Conservation (phyloP, 2,888 invertebrate species). For the Alitta virens region DNA sequence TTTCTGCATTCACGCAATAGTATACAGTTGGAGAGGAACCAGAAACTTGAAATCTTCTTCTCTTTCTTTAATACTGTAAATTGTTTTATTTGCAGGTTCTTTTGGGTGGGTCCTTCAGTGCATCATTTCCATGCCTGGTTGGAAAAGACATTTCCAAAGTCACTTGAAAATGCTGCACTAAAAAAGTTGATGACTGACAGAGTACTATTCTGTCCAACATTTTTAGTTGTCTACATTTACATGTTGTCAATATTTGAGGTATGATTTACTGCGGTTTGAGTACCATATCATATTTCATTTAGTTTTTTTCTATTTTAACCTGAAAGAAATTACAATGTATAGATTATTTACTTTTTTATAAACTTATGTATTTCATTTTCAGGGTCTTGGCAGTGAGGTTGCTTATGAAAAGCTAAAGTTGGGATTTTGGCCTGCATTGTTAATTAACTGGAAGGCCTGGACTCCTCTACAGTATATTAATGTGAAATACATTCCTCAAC, state of each 20-base stretch:
- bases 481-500: slow-evolving; percentile 7
- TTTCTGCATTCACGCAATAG: too few species aligned
- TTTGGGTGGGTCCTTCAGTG: slow-evolving; percentile 13
- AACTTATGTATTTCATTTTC: not conserved
- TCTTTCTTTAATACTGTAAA: too few species aligned
- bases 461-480: slow-evolving; percentile 11
- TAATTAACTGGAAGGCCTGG: slow-evolving; percentile 13
- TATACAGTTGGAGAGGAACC: too few species aligned
- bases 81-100: not conserved
- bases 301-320: too few species aligned
- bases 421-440: slow-evolving; percentile 10
- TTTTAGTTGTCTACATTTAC: slow-evolving; percentile 10
- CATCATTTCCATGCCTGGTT: slow-evolving; percentile 15
- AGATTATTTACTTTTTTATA: too few species aligned
- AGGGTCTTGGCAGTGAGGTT: slow-evolving; percentile 7
- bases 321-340: too few species aligned
- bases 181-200: slow-evolving; percentile 9
- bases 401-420: slow-evolving; percentile 1
- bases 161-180: not conserved
- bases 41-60: too few species aligned
- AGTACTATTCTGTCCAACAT: slow-evolving; percentile 7
- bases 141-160: slow-evolving; percentile 7
- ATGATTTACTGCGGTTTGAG: not conserved
- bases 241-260: slow-evolving; percentile 11
- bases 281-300: not conserved